A percentile compares a stretch with the other conserved stretches of the same genome.
These are phyloP conservation scores for Sisyra nigra DNA, from an alignment of 2,888 invertebrate genomes.

Conservation along the genomic window DNA sequence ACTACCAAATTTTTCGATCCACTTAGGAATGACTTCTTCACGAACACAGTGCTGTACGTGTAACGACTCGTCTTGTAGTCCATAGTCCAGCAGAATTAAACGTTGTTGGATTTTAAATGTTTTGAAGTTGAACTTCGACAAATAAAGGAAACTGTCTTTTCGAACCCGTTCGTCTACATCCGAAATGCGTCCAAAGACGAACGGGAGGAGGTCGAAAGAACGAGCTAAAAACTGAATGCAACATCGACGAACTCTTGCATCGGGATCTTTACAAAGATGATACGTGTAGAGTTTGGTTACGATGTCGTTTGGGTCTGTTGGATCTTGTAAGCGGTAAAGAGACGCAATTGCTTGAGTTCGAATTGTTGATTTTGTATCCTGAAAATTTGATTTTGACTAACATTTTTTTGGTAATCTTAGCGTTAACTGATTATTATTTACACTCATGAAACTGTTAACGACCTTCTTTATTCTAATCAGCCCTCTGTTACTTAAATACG, in stretches of 20 bases:
- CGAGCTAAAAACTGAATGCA: slow-evolving; percentile 59
- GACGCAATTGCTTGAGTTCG: slow-evolving; percentile 66
- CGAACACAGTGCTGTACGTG: slow-evolving; percentile 29
- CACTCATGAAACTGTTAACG: too few relatives aligned
- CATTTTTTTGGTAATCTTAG: too few relatives aligned
- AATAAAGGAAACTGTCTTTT: slow-evolving; percentile 30
- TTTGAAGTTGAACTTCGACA: slow-evolving; percentile 27
- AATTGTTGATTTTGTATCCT: slow-evolving; percentile 61
- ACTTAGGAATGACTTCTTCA: slow-evolving; percentile 45
- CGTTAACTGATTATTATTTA: too few relatives aligned
- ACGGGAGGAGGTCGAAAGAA: slow-evolving; percentile 49
- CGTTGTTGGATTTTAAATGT: slow-evolving; percentile 46
- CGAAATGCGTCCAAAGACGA: slow-evolving; percentile 52
- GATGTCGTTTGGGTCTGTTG: slow-evolving; percentile 53
- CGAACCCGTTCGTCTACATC: slow-evolving; percentile 69
- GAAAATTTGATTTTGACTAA: slow-evolving; percentile 15
- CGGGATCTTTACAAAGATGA: slow-evolving; percentile 59
- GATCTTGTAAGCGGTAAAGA: slow-evolving; percentile 65
- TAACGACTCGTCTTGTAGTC: slow-evolving; percentile 43
- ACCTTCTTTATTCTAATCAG: too few relatives aligned
- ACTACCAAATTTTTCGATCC: slow-evolving; percentile 57
- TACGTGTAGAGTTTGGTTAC: slow-evolving; percentile 56
- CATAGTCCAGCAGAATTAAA: slow-evolving; percentile 39
- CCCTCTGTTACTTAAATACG: too few relatives aligned
- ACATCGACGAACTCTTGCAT: slow-evolving; percentile 36